These are phyloP conservation scores for Axis porcinus DNA, from an alignment of 2,113 vertebrate genomes.

Conservation along the genomic window DNA sequence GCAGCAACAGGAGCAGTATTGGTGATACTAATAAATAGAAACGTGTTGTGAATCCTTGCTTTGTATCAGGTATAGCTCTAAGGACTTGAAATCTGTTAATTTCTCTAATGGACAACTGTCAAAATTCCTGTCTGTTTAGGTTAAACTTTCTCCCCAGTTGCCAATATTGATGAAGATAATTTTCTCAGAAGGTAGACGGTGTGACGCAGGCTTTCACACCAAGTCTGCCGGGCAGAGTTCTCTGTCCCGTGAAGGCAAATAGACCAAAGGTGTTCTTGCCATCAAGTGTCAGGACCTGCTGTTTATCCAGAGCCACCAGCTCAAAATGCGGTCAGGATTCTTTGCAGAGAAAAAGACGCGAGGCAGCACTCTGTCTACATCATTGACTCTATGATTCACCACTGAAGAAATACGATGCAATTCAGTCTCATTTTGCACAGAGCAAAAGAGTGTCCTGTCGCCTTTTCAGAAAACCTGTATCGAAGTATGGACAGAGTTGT, in stretches of 20 bases:
- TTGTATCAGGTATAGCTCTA: too few species aligned
- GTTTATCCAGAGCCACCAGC: not conserved
- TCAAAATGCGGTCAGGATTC: not conserved
- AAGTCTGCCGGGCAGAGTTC: not conserved
- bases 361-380: not conserved
- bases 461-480: not conserved
- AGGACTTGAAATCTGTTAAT: not conserved
- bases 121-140: not conserved
- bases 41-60: fast-evolving
- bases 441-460: too few species aligned
- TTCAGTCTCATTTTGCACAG: not conserved
- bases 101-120: not conserved
- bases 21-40: fast-evolving
- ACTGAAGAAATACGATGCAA: not conserved
- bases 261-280: fast-evolving
- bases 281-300: not conserved
- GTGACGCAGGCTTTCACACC: not conserved
- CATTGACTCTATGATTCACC: not conserved
- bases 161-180: not conserved
- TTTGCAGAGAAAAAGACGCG: not conserved
- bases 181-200: not conserved
- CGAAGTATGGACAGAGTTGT: not conserved
- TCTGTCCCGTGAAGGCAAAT: fast-evolving
- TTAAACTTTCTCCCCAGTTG: not conserved
- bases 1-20: fast-evolving